Base-by-base conservation (phyloP, 2,797 vertebrate species). In the Scolopax rusticola region DNA sequence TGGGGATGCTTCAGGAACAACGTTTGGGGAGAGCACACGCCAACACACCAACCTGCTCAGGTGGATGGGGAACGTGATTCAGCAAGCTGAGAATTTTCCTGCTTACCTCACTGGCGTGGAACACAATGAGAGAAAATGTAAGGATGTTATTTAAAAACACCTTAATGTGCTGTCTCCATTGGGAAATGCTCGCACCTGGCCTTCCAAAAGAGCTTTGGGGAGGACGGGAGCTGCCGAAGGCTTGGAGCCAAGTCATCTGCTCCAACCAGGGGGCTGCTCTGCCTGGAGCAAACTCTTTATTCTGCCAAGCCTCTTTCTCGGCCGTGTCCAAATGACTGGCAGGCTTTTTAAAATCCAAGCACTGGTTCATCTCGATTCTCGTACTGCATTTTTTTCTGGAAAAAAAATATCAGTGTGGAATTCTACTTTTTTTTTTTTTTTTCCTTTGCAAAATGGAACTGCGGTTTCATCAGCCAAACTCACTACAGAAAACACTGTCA, bases 171-270 rank as follows among this genome's bases (percentile, higher is more conserved):
- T 38, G 51, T 11, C 7, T 32, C 73, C 84, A 1, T 0, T 4
- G 75, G 75, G 87, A 89, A 92, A 69, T 2, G 47, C 89, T 82
- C n/a, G 1, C 93, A 70, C 93, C 84, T 91, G 93, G 77, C 6
- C 3, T 27, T 5, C 63, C 53, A 15, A 17, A 36, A 82, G 0
- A n/a, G 71, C 71, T 40, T 40, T 56, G 53, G 79, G 71, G 19
- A 79, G 54, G 89, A 36, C 1, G 9, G 77, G 95, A 87, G 38
- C 64, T 89, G 93, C 68, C 60, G 60, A 51, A 19, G 82, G 91
- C 82, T 76, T 15, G 0, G 0, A 87, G 91, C 95, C 94, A 92
- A 89, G 40, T 40, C 24, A 78, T 40, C 74, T 64, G 70, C 67
- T 84, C 43, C 65, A 27, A 15, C 18, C 28, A 30, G 45, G 43